A percentile compares a stretch with the other conserved stretches of the same genome.
phyloP scores from a whole-genome alignment of 2,888 invertebrate genomes.

The Eupeodes luniger region DNA sequence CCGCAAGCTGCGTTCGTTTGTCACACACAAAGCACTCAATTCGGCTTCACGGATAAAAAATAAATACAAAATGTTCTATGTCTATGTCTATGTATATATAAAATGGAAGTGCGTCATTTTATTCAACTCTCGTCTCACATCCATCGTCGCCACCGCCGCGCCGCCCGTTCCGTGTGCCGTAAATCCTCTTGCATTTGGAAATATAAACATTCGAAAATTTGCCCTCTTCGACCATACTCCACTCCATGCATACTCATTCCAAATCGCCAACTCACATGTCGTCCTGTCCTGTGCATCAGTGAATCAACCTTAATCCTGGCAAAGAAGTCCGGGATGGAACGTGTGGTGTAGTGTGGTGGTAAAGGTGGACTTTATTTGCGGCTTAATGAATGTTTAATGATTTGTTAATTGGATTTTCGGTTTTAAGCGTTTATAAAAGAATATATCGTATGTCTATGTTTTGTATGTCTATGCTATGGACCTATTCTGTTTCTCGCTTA shows the following conservation, averaged over 20 bases:
- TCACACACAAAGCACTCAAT: slow-evolving; percentile 27
- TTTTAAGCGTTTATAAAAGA: slow-evolving; percentile 77
- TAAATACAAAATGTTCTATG: background rate
- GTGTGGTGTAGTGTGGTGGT: background rate
- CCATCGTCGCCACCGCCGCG: background rate
- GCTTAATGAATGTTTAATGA: slow-evolving; percentile 84
- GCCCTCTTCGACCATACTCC: background rate
- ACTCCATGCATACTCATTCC: background rate
- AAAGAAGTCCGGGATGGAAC: slow-evolving; percentile 27
- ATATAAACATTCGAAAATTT: slow-evolving; percentile 60
- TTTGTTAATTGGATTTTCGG: slow-evolving; percentile 84
- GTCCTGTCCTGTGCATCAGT: slow-evolving; percentile 61
- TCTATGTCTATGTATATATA: background rate
- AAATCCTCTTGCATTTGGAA: slow-evolving; percentile 40
- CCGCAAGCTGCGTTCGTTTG: slow-evolving; percentile 45
- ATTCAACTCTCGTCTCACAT: slow-evolving; percentile 29
- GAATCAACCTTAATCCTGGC: slow-evolving; percentile 73
- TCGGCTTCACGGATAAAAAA: background rate
- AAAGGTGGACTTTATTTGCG: slow-evolving; percentile 65
- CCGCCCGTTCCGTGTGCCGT: too few species aligned
- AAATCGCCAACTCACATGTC: slow-evolving; percentile 42
- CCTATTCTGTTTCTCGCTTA: slow-evolving; percentile 1
- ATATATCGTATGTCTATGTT: background rate
- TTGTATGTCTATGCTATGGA: background rate
- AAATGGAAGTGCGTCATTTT: slow-evolving; percentile 50